These are phyloP conservation scores for Dinocampus coccinellae DNA, from an alignment of 2,888 invertebrate genomes.

Conservation along the genomic window DNA sequence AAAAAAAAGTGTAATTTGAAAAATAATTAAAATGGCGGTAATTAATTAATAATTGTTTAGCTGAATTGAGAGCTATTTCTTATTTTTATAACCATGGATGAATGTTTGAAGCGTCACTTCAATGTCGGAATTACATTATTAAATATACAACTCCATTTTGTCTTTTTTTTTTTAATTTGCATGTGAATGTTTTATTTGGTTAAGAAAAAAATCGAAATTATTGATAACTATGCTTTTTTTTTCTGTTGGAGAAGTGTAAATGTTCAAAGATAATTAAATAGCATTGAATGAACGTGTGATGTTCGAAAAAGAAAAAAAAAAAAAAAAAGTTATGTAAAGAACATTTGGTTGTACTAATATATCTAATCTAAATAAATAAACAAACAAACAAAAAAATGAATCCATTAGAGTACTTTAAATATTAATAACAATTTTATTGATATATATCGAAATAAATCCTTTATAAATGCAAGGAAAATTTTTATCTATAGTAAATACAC, in stretches of 20 bases:
- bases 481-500: too few species aligned
- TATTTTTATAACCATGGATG: constrained; percentile 67
- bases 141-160: constrained; percentile 37
- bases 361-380: constrained; percentile 58
- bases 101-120: constrained; percentile 59
- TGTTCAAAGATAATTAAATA: constrained; percentile 42
- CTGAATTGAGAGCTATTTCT: constrained; percentile 60
- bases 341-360: constrained; percentile 47
- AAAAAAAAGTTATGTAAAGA: constrained; percentile 51
- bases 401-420: constrained; percentile 14
- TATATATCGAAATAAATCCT: not conserved
- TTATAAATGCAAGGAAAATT: not conserved
- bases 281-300: constrained; percentile 38
- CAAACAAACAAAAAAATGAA: constrained; percentile 49
- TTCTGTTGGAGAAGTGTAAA: constrained; percentile 42
- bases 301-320: constrained; percentile 38
- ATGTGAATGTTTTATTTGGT: constrained; percentile 47
- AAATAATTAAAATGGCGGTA: not conserved
- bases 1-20: too few species aligned
- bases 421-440: not conserved
- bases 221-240: constrained; percentile 34
- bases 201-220: constrained; percentile 32
- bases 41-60: constrained; percentile 53
- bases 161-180: constrained; percentile 7
- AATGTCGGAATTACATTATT: constrained; percentile 43